Percentiles rank a stretch among this genome's conserved stretches.
phyloP scores from a whole-genome alignment of 2,888 invertebrate species.

The Rhabditoides inermis region DNA sequence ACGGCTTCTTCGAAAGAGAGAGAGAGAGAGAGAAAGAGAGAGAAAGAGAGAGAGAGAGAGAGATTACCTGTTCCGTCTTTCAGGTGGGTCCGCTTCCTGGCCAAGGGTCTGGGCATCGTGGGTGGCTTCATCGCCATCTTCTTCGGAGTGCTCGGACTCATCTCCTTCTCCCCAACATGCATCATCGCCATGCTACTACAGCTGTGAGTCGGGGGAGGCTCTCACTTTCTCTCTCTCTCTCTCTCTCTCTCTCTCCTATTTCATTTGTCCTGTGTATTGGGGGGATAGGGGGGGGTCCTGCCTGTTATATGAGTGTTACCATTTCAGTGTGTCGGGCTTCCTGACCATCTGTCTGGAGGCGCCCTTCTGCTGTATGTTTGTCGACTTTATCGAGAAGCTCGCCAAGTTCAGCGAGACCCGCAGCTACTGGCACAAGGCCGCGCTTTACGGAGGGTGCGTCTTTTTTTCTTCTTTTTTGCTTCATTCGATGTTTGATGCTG shows the following conservation, averaged over 20 bases:
- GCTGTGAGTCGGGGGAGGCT: slow-evolving; percentile 28
- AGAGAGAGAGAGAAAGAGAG: no score
- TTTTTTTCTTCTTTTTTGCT: no score
- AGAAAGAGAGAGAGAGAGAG: no score
- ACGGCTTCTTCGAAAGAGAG: no score
- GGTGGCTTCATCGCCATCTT: slow-evolving; percentile 51
- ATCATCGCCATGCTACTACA: slow-evolving; percentile 48
- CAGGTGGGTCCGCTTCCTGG: slow-evolving; percentile 47
- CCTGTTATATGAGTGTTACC: neutral
- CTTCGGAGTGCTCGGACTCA: slow-evolving; percentile 45
- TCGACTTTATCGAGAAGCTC: slow-evolving; percentile 81
- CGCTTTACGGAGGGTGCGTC: slow-evolving; percentile 40
- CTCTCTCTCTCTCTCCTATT: neutral
- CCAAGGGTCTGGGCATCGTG: slow-evolving; percentile 48
- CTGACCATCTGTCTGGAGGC: slow-evolving; percentile 80
- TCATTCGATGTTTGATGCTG: no score
- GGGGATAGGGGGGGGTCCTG: no score
- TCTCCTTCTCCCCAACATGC: slow-evolving; percentile 42
- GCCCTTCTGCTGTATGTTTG: slow-evolving; percentile 90
- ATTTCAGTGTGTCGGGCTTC: slow-evolving; percentile 69
- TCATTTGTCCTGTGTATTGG: neutral
- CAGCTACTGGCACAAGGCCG: slow-evolving; percentile 48
- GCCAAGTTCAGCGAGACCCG: slow-evolving; percentile 62
- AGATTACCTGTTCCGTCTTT: no score
- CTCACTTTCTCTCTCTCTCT: neutral